phyloP scores from a whole-genome alignment of 2,888 invertebrate species.

The Candidula unifasciata region DNA sequence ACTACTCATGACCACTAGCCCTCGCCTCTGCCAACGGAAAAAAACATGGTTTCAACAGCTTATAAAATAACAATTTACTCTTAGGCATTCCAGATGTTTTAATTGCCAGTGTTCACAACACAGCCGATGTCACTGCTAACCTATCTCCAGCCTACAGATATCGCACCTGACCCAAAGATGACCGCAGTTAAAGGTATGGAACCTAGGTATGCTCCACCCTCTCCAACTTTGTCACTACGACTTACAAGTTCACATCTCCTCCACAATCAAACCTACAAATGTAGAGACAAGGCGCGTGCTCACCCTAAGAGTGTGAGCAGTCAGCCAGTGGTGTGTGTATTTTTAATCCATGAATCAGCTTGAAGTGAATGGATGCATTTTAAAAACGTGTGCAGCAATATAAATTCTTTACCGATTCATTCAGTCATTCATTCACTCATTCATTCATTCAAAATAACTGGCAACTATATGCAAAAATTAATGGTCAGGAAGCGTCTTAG shows the following conservation, averaged over 20 bases:
- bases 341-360: conserved; percentile 39
- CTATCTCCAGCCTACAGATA: neutral
- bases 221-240: neutral
- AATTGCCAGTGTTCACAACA: too few relatives aligned
- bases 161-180: neutral
- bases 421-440: too few relatives aligned
- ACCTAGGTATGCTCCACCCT: neutral
- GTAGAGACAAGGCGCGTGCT: neutral
- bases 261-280: neutral
- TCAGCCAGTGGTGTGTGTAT: conserved; percentile 23
- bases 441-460: neutral
- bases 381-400: too few relatives aligned
- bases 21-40: too few relatives aligned
- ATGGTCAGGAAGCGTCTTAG: too few relatives aligned
- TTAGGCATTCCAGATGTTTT: too few relatives aligned
- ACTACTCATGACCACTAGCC: too few relatives aligned
- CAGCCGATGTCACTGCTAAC: conserved; percentile 1
- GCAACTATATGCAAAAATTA: too few relatives aligned
- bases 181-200: neutral
- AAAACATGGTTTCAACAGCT: too few relatives aligned
- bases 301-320: neutral
- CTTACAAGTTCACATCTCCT: neutral
- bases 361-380: conserved; percentile 38
- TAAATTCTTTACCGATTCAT: too few relatives aligned
- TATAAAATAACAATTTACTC: too few relatives aligned